Base-by-base conservation (phyloP, 2,888 invertebrate species). In the Cerastis rubricosa region DNA sequence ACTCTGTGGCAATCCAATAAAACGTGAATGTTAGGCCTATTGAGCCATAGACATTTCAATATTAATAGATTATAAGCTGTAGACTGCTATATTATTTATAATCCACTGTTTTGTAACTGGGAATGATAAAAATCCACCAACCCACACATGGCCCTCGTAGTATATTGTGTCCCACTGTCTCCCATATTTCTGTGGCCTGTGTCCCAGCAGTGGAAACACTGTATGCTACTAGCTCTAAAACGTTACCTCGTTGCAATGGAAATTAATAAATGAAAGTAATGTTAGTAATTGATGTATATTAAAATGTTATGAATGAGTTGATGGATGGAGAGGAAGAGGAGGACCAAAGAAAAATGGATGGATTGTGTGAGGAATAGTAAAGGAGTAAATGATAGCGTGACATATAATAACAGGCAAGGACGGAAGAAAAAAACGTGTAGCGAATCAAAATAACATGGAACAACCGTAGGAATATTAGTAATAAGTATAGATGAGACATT, bases 1-100 rank as follows among this genome's bases (percentile, higher is more conserved):
- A 40, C 2, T 19, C 11, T 63, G 72, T 45, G n/a, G 70, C 35
- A 76, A 76, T 17, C n/a, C 64, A 64, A 9, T 43, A 64, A 43
- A 25, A 47, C 63, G 35, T 40, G 7, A 76, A 54, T 54, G 14
- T 45, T 22, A 35, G 3, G 17, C 17, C 25, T 25, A n/a, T 51
- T 70, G 2, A 19, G 19, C 9, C 29, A 45, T 17, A n/a, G 1
- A 43, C 14, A n/a, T 64, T 64, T 43, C 43, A 8, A 64, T 8
- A n/a, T 19, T n/a, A 40, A 40, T 40, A 12, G 63, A n/a, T 40
- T 63, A 8, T 14, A 63, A 40, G n/a, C n/a, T 40, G 7, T 3
- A 40, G 12, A 63, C 7, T 22, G 59, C 17, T 19, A 9, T 59
- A 19, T 9, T 59, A 19, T 59, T 59, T 57, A 57, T 25, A 17